Evolutionary conservation across 2,113 vertebrate genomes (phyloP).

Genomic region (Apodemus speciosus): DNA sequence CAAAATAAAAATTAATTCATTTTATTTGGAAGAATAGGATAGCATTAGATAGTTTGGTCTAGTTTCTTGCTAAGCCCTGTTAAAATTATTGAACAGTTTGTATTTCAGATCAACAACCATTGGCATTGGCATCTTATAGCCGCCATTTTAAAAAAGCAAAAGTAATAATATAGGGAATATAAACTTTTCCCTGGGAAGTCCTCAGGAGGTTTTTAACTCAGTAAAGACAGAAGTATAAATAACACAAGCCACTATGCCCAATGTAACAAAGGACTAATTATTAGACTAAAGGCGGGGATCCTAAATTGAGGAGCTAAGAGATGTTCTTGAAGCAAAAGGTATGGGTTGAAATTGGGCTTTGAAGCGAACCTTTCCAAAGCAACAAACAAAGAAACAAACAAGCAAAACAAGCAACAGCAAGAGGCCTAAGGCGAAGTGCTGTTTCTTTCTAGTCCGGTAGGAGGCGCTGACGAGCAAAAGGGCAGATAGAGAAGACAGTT

Average conservation of each 20-base stretch:
- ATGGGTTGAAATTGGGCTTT: neutral
- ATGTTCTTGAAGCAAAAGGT: slow-evolving; percentile 42
- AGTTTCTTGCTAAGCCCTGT: neutral
- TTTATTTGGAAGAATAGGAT: slow-evolving; percentile 6
- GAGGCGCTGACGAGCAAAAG: neutral
- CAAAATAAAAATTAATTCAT: neutral
- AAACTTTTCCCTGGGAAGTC: neutral
- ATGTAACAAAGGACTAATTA: neutral
- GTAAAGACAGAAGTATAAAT: neutral
- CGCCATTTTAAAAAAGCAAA: neutral
- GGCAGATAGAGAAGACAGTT: neutral
- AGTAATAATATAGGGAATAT: neutral
- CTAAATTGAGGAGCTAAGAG: neutral
- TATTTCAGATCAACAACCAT: slow-evolving; percentile 30
- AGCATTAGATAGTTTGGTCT: neutral
- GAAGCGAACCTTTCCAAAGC: neutral
- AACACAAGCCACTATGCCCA: neutral
- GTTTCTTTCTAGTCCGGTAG: neutral
- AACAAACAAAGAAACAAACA: neutral
- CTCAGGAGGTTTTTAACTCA: slow-evolving; percentile 13
- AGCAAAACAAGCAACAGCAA: neutral
- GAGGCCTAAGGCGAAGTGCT: accelerated
- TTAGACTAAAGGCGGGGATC: neutral
- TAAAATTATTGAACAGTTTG: slow-evolving; percentile 31
- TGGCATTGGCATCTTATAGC: neutral